phyloP scores from a whole-genome alignment of 2,113 vertebrate species.

The Xerus inauris region DNA sequence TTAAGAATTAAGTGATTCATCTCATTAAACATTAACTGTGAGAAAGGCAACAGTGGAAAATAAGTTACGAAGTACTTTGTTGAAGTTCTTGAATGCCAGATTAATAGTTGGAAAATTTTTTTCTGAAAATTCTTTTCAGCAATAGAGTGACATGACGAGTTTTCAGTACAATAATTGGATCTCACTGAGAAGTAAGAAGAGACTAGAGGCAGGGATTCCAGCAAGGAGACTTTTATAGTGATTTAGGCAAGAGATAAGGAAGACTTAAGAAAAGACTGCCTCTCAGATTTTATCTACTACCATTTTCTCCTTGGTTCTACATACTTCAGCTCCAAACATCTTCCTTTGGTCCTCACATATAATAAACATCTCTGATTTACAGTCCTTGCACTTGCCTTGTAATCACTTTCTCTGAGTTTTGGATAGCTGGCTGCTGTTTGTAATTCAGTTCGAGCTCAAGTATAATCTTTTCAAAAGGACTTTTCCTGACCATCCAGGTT shows the following conservation, averaged over 20 bases:
- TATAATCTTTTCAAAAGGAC: background rate
- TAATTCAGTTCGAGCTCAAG: background rate
- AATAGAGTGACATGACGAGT: background rate
- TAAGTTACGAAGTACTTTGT: background rate
- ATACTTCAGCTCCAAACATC: constrained; percentile 19
- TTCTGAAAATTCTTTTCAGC: constrained; percentile 40
- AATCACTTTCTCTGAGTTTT: background rate
- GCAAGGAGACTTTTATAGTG: background rate
- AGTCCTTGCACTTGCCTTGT: background rate
- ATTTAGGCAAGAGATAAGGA: background rate
- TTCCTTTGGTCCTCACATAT: background rate
- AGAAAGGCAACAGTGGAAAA: background rate
- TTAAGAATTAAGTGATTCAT: background rate
- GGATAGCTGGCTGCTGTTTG: background rate
- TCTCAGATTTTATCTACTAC: background rate
- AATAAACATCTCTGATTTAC: background rate
- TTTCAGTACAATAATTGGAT: background rate
- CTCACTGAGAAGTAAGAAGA: background rate
- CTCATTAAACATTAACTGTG: background rate
- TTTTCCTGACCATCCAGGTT: background rate
- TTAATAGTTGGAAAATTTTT: background rate
- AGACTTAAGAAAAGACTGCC: background rate
- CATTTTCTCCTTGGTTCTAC: background rate
- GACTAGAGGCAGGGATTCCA: background rate
- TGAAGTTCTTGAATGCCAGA: constrained; percentile 9